These are phyloP conservation scores for Paratrypauchen microcephalus DNA, from an alignment of 2,797 vertebrate species.

Conservation along the genomic window DNA sequence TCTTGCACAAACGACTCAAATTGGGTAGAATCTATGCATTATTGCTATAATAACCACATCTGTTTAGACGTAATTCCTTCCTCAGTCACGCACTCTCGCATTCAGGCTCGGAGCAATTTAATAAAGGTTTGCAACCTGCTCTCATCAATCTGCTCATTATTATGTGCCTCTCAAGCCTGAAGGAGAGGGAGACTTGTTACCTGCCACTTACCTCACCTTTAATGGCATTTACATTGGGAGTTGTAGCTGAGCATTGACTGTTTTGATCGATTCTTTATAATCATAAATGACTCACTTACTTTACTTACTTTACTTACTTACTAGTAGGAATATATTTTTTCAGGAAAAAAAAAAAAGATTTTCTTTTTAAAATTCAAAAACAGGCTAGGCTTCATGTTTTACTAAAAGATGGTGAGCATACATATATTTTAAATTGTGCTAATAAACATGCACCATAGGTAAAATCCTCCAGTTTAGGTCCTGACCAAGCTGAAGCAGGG, in stretches of 20 bases:
- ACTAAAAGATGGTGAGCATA: too few species aligned
- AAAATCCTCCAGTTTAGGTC: too few species aligned
- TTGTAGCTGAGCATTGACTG: conserved; percentile 19
- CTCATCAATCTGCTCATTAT: conserved; percentile 57
- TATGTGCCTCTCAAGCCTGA: conserved; percentile 30
- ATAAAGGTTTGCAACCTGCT: conserved; percentile 43
- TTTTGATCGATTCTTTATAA: conserved; percentile 27
- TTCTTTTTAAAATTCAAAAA: too few species aligned
- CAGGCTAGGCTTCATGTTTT: too few species aligned
- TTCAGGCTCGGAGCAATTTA: conserved; percentile 27
- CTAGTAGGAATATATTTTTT: too few species aligned
- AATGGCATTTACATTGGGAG: conserved; percentile 25
- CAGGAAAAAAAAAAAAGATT: too few species aligned
- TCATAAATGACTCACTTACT: too few species aligned
- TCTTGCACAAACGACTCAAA: conserved; percentile 6
- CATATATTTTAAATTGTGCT: too few species aligned
- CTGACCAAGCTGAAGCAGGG: too few species aligned
- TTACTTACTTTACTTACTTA: too few species aligned
- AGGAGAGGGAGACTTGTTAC: conserved; percentile 31
- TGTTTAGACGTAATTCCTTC: background rate
- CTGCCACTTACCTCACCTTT: conserved; percentile 45
- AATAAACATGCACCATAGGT: too few species aligned
- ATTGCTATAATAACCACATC: conserved; percentile 4
- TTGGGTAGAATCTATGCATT: background rate
- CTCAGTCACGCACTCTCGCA: conserved; percentile 17